phyloP scores from a whole-genome alignment of 2,113 vertebrate genomes.

The Pygoscelis adeliae region DNA sequence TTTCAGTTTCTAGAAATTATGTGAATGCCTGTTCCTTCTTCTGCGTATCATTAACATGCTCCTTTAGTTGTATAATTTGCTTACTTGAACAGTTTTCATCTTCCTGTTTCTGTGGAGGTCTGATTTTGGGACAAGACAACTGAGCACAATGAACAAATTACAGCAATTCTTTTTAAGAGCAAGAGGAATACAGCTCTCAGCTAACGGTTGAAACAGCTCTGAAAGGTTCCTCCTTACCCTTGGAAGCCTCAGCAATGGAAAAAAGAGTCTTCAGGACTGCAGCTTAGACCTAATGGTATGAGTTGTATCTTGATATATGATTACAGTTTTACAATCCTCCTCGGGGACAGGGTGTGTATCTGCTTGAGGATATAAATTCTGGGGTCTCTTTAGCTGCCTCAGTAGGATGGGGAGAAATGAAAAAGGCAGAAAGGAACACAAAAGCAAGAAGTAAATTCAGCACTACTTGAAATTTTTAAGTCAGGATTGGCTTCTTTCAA shows the following conservation, averaged over 20 bases:
- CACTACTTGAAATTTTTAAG: background rate
- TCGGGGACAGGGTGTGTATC: background rate
- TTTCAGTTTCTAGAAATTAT: constrained; percentile 1
- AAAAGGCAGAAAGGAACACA: background rate
- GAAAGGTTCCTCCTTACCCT: background rate
- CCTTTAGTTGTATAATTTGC: background rate
- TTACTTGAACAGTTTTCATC: background rate
- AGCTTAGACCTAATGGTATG: background rate
- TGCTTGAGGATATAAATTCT: background rate
- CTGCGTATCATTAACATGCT: background rate
- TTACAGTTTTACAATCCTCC: background rate
- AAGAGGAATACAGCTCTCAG: background rate
- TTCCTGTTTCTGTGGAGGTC: background rate
- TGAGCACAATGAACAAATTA: background rate
- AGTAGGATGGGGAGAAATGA: background rate
- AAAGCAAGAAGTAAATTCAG: background rate
- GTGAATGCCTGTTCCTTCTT: background rate
- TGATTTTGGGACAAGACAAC: background rate
- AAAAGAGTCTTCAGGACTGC: background rate
- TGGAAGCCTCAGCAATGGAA: background rate
- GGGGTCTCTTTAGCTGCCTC: background rate
- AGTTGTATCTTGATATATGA: background rate
- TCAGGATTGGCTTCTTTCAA: background rate
- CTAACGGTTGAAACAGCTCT: background rate
- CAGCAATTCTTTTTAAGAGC: background rate